Evolutionary conservation across 2,888 invertebrate genomes (phyloP).

Genomic region (Crioceris asparagi): DNA sequence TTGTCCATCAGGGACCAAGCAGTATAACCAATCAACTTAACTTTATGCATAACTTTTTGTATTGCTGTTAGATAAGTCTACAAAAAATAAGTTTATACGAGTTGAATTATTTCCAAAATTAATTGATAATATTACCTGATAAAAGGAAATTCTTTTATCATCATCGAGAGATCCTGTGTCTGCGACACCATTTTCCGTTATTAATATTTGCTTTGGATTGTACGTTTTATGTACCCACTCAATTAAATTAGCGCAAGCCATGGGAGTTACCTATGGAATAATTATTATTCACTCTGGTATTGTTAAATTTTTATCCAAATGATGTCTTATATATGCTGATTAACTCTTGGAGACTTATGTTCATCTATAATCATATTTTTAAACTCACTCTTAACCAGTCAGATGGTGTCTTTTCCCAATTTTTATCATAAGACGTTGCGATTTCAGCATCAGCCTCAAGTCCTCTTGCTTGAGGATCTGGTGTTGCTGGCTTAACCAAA

Average conservation of each 20-base stretch:
- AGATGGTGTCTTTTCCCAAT: constrained; percentile 10
- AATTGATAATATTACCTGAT: constrained; percentile 9
- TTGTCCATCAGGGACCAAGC: constrained; percentile 22
- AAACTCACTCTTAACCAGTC: constrained; percentile 13
- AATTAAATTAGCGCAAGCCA: too few relatives aligned
- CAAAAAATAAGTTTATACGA: too few relatives aligned
- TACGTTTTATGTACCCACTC: too few relatives aligned
- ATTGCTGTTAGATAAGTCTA: constrained; percentile 9
- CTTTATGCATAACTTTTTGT: constrained; percentile 15
- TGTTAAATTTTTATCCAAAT: too few relatives aligned
- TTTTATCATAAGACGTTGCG: not conserved
- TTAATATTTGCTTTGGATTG: constrained; percentile 41
- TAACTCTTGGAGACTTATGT: too few relatives aligned
- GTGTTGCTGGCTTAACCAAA: not conserved
- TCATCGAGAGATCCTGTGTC: constrained; percentile 24
- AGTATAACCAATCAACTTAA: constrained; percentile 19
- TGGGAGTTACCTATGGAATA: too few relatives aligned
- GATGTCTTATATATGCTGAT: too few relatives aligned
- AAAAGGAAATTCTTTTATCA: constrained; percentile 11
- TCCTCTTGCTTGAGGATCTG: constrained; percentile 4
- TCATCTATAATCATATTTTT: too few relatives aligned
- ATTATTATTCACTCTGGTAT: too few relatives aligned
- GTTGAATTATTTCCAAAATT: not conserved
- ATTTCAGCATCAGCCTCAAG: constrained; percentile 7
- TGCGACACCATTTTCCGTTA: constrained; percentile 48